These are phyloP conservation scores for Dorcus hopei DNA, from an alignment of 2,888 invertebrate species.

Conservation along the genomic window DNA sequence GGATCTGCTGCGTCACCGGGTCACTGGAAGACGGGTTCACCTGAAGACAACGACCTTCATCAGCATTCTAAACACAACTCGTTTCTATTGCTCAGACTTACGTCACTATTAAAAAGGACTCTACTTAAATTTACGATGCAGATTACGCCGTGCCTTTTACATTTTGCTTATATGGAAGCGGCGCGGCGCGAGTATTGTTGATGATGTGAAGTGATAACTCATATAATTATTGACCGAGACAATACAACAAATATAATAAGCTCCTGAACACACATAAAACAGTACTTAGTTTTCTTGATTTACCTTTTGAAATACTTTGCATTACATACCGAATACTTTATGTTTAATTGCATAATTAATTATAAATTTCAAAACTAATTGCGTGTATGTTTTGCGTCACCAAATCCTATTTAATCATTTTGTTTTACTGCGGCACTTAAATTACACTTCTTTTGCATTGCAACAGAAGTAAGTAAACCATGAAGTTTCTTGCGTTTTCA, in stretches of 20 bases:
- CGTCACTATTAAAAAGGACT: background rate
- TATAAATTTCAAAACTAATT: too few relatives aligned
- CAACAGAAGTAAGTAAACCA: too few relatives aligned
- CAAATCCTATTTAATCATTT: too few relatives aligned
- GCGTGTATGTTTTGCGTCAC: too few relatives aligned
- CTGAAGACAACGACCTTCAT: constrained; percentile 47
- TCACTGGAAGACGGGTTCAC: constrained; percentile 62
- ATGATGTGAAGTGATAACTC: constrained; percentile 6
- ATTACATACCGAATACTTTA: too few relatives aligned
- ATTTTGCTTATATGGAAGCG: constrained; percentile 3
- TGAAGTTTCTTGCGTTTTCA: too few relatives aligned
- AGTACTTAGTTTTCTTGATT: too few relatives aligned
- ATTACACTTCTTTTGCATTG: too few relatives aligned
- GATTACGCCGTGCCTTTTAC: constrained; percentile 1
- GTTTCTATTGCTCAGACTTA: constrained; percentile 8
- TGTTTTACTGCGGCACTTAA: too few relatives aligned
- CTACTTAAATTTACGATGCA: background rate
- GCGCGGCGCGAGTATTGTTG: constrained; percentile 3
- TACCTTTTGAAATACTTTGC: too few relatives aligned
- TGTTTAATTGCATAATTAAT: too few relatives aligned
- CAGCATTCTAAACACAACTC: constrained; percentile 10
- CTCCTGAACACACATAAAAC: too few relatives aligned
- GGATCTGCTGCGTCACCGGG: constrained; percentile 67
- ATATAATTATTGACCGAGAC: constrained; percentile 5
- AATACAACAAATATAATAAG: background rate